Evolutionary conservation across 2,113 vertebrate genomes (phyloP), one percentile per base, ranked within the genome.

Genomic region (Dolichotis patagonum): DNA sequence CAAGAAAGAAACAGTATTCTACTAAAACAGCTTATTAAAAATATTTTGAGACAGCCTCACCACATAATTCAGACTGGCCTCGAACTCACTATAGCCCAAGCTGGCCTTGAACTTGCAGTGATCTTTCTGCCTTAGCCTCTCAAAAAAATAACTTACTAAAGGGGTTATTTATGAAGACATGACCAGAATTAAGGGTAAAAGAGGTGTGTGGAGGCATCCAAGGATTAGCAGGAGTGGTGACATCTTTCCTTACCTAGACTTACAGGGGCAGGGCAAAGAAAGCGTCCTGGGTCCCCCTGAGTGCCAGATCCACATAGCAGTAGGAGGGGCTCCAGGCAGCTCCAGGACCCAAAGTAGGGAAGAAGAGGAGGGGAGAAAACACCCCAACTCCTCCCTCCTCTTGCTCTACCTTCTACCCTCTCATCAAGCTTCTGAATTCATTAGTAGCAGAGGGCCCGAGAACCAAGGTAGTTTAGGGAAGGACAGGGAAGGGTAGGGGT

Each of bases 101-200:
- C 73, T 77, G 73, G 24, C 24, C 41, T 46, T 77, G 24, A 77
- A 26, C 73, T 77, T 30, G 41, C 41, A 77, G 41, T 11, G 26
- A 77, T 77, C 26, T 77, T 30, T 24, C 26, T 77, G 26, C 11
- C 24, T 77, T 24, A 46, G 24, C 11, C 73, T 28, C 73, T 77
- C 9, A n/a, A 2, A 77, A 77, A 77, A 46, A 77, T 77, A 30
- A 77, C 65, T 77, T 92, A 75, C 54, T 84, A 60, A 96, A 88
- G 58, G 13, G 49, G 69, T 65, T 82, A 9, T 77, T 80, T 85
- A 90, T 41, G 95, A 96, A 96, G 69, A 90, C 65, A n/a, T 81
- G 65, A 46, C 3, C 63, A 88, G 30, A 91, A 52, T 87, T 95
- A 67, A 96, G 87, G 63, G 60, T 82, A 91, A 8, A 46, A 84